Evolutionary conservation across 2,113 vertebrate species (phyloP).

Genomic region (Shinisaurus crocodilurus): DNA sequence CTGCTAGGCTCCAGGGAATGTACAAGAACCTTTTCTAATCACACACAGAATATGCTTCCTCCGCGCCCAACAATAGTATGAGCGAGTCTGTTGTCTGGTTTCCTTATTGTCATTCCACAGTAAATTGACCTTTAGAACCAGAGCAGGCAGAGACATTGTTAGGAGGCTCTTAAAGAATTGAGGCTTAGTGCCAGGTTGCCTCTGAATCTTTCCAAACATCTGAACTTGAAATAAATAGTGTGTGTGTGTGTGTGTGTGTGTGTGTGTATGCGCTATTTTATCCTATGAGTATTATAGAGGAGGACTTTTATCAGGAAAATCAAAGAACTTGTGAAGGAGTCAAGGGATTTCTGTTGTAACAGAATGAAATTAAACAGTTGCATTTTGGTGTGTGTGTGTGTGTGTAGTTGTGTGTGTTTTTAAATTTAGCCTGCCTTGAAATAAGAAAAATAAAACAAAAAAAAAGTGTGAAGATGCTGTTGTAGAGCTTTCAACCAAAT

Average conservation of each 20-base stretch:
- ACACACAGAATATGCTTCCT: neutral
- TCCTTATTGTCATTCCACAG: constrained; percentile 17
- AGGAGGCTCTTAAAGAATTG: constrained; percentile 1
- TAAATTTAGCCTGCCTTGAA: neutral
- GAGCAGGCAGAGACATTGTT: constrained; percentile 6
- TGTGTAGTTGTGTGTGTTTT: neutral
- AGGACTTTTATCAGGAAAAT: neutral
- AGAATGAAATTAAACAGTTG: neutral
- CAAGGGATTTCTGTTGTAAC: neutral
- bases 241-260: constrained; percentile 2
- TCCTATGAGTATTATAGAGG: neutral
- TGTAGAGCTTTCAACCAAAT: constrained; percentile 1
- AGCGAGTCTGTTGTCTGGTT: constrained; percentile 20
- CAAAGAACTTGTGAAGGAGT: neutral
- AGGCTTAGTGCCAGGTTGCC: neutral
- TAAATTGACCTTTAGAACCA: constrained; percentile 31
- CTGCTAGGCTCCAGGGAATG: neutral
- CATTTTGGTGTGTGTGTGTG: neutral
- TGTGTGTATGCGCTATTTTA: constrained; percentile 3
- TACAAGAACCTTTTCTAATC: neutral
- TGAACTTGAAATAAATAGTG: constrained; percentile 9
- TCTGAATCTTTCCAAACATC: neutral
- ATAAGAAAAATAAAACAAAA: neutral
- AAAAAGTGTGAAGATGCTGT: neutral
- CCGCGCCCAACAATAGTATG: neutral